A percentile compares a stretch with the other conserved stretches of the same genome.
These are phyloP conservation scores for Pseudorectes ferrugineus DNA, from an alignment of 2,113 vertebrate species.

Conservation along the genomic window DNA sequence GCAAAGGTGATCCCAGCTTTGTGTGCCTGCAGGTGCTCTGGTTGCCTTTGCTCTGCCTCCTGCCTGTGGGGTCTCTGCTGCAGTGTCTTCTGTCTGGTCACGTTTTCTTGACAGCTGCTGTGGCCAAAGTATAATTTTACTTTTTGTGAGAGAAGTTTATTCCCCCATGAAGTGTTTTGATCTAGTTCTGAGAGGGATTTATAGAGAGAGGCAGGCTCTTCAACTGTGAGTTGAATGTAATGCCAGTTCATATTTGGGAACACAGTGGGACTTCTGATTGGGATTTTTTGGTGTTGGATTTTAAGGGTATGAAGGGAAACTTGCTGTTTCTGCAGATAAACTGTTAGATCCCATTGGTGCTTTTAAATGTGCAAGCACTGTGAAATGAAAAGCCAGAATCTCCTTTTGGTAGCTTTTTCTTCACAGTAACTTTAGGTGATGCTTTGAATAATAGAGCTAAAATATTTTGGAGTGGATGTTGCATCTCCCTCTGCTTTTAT, in stretches of 20 bases:
- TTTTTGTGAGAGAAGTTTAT: background rate
- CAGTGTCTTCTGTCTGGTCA: accelerated
- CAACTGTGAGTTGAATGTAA: background rate
- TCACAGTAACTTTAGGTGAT: background rate
- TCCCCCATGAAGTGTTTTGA: background rate
- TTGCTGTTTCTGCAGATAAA: background rate
- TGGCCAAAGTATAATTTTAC: background rate
- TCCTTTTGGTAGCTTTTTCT: background rate
- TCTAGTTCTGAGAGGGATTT: background rate
- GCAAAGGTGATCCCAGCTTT: background rate
- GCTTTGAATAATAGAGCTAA: background rate
- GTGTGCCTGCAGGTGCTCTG: background rate
- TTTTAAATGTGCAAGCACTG: background rate
- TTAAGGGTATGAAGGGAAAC: background rate
- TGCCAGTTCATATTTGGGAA: background rate
- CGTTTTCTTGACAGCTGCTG: background rate
- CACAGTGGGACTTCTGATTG: background rate
- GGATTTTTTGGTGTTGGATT: background rate
- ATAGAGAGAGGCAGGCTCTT: background rate
- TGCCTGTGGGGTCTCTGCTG: background rate
- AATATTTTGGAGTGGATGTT: background rate
- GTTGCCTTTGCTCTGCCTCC: background rate
- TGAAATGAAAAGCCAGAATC: background rate
- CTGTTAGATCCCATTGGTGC: accelerated
- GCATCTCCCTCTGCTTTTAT: background rate